Conservation (phyloP, 2,888 invertebrate species). For the Melieria crassipennis region DNA sequence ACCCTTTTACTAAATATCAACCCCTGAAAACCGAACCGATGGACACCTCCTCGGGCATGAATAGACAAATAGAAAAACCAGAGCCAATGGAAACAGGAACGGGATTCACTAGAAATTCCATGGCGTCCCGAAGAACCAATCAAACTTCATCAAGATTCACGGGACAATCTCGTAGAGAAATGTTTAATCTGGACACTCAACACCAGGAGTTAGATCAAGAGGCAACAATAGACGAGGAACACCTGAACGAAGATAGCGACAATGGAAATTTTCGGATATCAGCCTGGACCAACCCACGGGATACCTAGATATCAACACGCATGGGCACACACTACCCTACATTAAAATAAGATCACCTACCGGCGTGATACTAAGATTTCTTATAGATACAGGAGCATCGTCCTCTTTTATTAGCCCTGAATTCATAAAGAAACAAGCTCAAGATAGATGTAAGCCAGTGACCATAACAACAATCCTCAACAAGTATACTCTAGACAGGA, state of each 20-base stretch:
- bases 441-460: constrained; percentile 24
- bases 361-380: constrained; percentile 27
- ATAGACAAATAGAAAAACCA: too few relatives aligned
- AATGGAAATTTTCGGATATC: constrained; percentile 11
- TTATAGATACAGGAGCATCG: constrained; percentile 32
- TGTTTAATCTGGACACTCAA: too few relatives aligned
- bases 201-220: too few relatives aligned
- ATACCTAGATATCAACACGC: constrained; percentile 32
- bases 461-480: constrained; percentile 27
- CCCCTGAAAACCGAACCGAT: too few relatives aligned
- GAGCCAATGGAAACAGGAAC: too few relatives aligned
- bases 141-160: not conserved
- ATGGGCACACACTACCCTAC: constrained; percentile 13
- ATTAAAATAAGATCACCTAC: constrained; percentile 28
- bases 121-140: too few relatives aligned
- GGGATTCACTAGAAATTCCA: too few relatives aligned
- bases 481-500: constrained; percentile 16
- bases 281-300: constrained; percentile 18
- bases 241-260: not conserved
- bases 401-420: constrained; percentile 38
- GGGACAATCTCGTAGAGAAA: too few relatives aligned
- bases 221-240: too few relatives aligned
- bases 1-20: too few relatives aligned
- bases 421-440: constrained; percentile 14
- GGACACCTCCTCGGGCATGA: too few relatives aligned